A percentile compares a stretch with the other conserved stretches of the same genome.
These are phyloP conservation scores for Drosophila falleni DNA, from an alignment of 2,888 invertebrate species.

Conservation along the genomic window DNA sequence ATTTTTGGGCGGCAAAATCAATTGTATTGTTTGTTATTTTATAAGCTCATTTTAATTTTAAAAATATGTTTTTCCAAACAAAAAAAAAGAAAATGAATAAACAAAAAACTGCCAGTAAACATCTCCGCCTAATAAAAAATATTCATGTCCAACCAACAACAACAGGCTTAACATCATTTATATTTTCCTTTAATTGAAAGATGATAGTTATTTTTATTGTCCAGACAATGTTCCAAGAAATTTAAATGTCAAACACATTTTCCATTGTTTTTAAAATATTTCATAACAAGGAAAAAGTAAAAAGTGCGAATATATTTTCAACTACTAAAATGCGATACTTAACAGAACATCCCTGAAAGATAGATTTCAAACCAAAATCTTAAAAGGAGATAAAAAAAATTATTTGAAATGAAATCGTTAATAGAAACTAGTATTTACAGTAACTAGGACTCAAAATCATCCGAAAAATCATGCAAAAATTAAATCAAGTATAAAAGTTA, in stretches of 20 bases:
- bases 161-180: conserved; percentile 39
- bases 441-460: conserved; percentile 61
- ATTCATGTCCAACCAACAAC: conserved; percentile 17
- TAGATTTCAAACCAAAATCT: conserved; percentile 49
- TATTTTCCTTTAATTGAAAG: conserved; percentile 6
- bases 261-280: conserved; percentile 14
- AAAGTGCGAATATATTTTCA: conserved; percentile 30
- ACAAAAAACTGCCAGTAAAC: conserved; percentile 77
- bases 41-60: conserved; percentile 40
- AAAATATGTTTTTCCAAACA: conserved; percentile 25
- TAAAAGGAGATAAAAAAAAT: conserved; percentile 42
- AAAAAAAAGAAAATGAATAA: conserved; percentile 45
- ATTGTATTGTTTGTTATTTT: conserved; percentile 36
- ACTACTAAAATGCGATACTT: conserved; percentile 35
- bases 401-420: conserved; percentile 43
- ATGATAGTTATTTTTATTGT: conserved; percentile 3
- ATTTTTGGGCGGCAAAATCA: conserved; percentile 58
- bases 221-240: conserved; percentile 3
- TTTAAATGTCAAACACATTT: conserved; percentile 15
- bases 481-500: conserved; percentile 36
- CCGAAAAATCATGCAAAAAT: conserved; percentile 32
- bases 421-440: conserved; percentile 61
- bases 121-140: conserved; percentile 64
- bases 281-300: conserved; percentile 10
- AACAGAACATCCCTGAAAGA: conserved; percentile 36